Evolutionary conservation across 2,797 vertebrate species (phyloP).

Genomic region (Decapterus maruadsi): DNA sequence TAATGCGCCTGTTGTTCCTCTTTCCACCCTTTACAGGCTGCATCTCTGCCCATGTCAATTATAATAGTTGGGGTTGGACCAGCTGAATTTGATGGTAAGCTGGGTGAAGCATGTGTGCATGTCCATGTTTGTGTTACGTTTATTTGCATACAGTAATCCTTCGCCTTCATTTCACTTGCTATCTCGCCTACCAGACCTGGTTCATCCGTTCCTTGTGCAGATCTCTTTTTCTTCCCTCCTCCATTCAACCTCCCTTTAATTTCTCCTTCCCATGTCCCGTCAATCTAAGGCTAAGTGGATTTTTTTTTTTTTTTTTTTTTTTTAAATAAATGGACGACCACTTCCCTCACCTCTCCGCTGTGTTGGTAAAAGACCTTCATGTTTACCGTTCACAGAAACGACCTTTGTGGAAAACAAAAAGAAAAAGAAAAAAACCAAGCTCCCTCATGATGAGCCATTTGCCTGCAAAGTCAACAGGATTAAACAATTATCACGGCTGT

Average conservation of each 20-base stretch:
- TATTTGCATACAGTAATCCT: slow-evolving; percentile 60
- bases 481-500: slow-evolving; percentile 29
- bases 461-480: slow-evolving; percentile 42
- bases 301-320: background rate
- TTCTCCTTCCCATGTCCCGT: slow-evolving; percentile 12
- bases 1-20: slow-evolving; percentile 50
- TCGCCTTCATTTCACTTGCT: slow-evolving; percentile 41
- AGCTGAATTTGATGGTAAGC: slow-evolving; percentile 98
- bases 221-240: slow-evolving; percentile 36
- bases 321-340: background rate
- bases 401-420: background rate
- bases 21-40: slow-evolving; percentile 77
- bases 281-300: slow-evolving; percentile 35
- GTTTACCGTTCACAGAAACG: slow-evolving; percentile 35
- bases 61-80: slow-evolving; percentile 99
- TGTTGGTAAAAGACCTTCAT: slow-evolving; percentile 11
- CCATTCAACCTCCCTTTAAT: slow-evolving; percentile 28
- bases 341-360: slow-evolving; percentile 7
- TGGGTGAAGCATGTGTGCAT: slow-evolving; percentile 12
- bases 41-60: slow-evolving; percentile 97
- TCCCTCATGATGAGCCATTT: slow-evolving; percentile 49
- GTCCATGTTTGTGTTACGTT: slow-evolving; percentile 25
- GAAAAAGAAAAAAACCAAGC: slow-evolving; percentile 21
- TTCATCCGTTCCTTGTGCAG: slow-evolving; percentile 31
- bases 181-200: slow-evolving; percentile 65